Evolutionary conservation across 2,113 vertebrate genomes (phyloP).

Genomic region (Cranoglanis bouderius): DNA sequence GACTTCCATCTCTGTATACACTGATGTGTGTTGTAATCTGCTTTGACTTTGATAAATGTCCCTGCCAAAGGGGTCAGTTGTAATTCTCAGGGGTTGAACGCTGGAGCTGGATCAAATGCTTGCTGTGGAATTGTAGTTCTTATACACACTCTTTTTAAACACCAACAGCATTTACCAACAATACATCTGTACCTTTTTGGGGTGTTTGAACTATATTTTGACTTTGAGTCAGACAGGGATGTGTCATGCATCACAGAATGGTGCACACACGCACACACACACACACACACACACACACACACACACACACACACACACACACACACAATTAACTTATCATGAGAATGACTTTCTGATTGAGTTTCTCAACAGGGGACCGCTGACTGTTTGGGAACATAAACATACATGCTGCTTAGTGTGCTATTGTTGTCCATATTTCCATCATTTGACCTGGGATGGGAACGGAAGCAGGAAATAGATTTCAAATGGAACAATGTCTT

Average conservation of each 20-base stretch:
- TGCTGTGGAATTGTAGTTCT: background rate
- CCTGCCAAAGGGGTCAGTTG: conserved; percentile 37
- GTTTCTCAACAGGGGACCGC: conserved; percentile 29
- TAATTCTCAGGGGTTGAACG: conserved; percentile 17
- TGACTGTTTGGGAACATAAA: conserved; percentile 42
- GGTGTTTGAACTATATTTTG: conserved; percentile 29
- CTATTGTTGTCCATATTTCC: conserved; percentile 31
- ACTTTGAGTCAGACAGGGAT: conserved; percentile 22
- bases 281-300: conserved; percentile 27
- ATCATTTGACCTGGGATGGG: conserved; percentile 33
- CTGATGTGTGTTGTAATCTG: conserved; percentile 18
- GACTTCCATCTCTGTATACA: conserved; percentile 10
- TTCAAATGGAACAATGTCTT: conserved; percentile 31
- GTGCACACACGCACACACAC: conserved; percentile 3
- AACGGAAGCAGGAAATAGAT: conserved; percentile 41
- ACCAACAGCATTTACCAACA: background rate
- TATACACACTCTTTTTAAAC: background rate
- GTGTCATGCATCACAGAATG: conserved; percentile 2
- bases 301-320: conserved; percentile 10
- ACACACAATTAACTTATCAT: conserved; percentile 37
- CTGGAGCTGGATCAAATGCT: background rate
- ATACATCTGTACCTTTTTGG: background rate
- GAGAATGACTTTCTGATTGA: conserved; percentile 35
- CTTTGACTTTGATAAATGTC: conserved; percentile 50
- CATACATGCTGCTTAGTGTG: background rate